Percentiles rank a stretch among this genome's conserved stretches.
These are phyloP conservation scores for Protomyctophum bolini DNA, from an alignment of 2,113 vertebrate species.

Conservation along the genomic window DNA sequence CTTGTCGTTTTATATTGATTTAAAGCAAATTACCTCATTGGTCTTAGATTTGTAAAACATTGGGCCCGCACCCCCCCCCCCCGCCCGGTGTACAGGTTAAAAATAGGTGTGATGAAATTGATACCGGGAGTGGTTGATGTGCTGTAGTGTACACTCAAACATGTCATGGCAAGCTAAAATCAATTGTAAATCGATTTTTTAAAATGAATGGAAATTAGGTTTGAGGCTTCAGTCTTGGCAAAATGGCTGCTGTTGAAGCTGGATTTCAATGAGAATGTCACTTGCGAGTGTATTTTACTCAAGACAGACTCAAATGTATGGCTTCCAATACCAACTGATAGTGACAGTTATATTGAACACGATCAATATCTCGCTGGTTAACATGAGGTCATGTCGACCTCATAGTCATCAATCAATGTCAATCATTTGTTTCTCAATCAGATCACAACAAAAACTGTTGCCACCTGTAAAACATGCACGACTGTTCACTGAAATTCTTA, in stretches of 20 bases:
- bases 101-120: slow-evolving; percentile 22
- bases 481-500: not conserved
- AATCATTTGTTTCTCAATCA: too few species aligned
- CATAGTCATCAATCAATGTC: too few species aligned
- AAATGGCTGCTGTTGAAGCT: slow-evolving; percentile 19
- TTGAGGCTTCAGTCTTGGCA: slow-evolving; percentile 11
- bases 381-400: not conserved
- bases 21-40: not conserved
- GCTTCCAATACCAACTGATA: slow-evolving; percentile 1
- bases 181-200: slow-evolving; percentile 55
- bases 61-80: not conserved
- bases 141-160: slow-evolving; percentile 52
- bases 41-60: slow-evolving; percentile 4
- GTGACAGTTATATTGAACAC: not conserved
- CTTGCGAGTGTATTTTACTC: not conserved
- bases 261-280: slow-evolving; percentile 18
- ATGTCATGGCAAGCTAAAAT: slow-evolving; percentile 61
- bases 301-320: not conserved
- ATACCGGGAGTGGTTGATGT: slow-evolving; percentile 23
- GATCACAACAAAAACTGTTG: not conserved
- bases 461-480: not conserved
- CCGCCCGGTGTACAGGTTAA: slow-evolving; percentile 14
- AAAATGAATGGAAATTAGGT: slow-evolving; percentile 58
- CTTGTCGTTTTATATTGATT: slow-evolving; percentile 17
- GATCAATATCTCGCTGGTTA: too few species aligned